Evolutionary conservation across 2,113 vertebrate genomes (phyloP), one percentile per base, ranked within the genome.

Genomic region (Amia ocellicauda): DNA sequence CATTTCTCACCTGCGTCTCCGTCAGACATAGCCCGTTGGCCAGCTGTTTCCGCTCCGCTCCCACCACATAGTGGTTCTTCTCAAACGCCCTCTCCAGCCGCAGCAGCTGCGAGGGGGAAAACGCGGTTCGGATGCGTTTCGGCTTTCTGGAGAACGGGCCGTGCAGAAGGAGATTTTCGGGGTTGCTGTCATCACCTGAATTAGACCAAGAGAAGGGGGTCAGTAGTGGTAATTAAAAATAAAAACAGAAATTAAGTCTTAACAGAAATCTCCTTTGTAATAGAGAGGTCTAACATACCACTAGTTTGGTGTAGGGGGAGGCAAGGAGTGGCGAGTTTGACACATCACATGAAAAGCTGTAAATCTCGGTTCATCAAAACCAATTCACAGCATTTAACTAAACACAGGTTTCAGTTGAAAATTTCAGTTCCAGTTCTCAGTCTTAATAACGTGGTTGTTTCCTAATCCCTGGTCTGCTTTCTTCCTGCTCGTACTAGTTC

Each of bases 61-160:
- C 91, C 8, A 92, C 91, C 13, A 92, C 91, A 7, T 92, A 92
- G 76, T 92, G 86, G 50, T 90, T 89, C 66, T 91, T 90, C 74
- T 92, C 89, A 43, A 93, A 90, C 64, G 89, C 86, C 16, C 84
- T 80, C 45, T 91, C 89, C 63, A 91, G 79, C 0, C 86, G 78
- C 3, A 89, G 83, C 64, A 89, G 88, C 81, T 90, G 89, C 0
- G 91, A 91, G 0, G 87, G 87, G 0, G 87, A 90, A 74, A 92
- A 90, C 31, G 87, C 89, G 1, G 83, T 90, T 9, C 85, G 73
- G 71, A 90, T 91, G 52, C 86, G 71, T 71, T 91, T 90, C 55
- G 87, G 86, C 71, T 92, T 91, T 66, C 85, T 78, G 59, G 88
- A 87, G 79, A 89, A 90, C 1, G 86, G 82, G 4, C 83, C 86